These are phyloP conservation scores for Rhabdomys pumilio DNA, from an alignment of 2,797 vertebrate species.

Conservation along the genomic window DNA sequence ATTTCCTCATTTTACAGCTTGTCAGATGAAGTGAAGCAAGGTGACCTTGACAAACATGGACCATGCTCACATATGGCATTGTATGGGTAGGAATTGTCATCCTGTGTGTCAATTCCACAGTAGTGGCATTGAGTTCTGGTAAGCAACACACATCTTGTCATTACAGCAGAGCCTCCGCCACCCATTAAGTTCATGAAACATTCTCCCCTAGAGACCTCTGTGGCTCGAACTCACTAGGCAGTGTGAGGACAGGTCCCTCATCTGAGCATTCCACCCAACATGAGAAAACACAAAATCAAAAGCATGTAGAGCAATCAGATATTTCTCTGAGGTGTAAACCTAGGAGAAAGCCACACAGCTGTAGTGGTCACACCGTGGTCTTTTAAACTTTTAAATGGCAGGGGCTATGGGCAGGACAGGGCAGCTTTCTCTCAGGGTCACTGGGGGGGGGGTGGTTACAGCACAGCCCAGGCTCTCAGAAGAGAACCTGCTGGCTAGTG, in stretches of 20 bases:
- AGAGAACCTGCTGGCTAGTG: too few species aligned
- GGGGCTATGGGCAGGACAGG: rapidly evolving
- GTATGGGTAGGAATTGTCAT: too few species aligned
- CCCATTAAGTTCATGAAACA: background rate
- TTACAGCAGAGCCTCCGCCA: too few species aligned
- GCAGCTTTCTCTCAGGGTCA: background rate
- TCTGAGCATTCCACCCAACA: background rate
- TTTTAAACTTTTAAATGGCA: too few species aligned
- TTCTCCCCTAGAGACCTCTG: background rate
- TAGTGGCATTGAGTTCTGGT: rapidly evolving
- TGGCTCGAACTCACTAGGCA: background rate
- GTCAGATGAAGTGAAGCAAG: background rate
- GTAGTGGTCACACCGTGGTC: too few species aligned
- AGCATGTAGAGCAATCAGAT: background rate
- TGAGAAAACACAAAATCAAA: background rate
- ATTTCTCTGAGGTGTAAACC: background rate
- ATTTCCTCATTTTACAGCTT: background rate
- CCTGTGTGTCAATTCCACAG: too few species aligned
- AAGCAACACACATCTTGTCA: background rate
- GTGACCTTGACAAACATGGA: background rate
- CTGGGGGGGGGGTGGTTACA: background rate
- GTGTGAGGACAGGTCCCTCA: background rate
- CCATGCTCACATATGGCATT: background rate
- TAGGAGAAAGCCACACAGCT: background rate
- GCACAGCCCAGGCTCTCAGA: background rate